Conservation (phyloP, 1,140 invertebrate genomes). For the Frieseomelitta varia region DNA sequence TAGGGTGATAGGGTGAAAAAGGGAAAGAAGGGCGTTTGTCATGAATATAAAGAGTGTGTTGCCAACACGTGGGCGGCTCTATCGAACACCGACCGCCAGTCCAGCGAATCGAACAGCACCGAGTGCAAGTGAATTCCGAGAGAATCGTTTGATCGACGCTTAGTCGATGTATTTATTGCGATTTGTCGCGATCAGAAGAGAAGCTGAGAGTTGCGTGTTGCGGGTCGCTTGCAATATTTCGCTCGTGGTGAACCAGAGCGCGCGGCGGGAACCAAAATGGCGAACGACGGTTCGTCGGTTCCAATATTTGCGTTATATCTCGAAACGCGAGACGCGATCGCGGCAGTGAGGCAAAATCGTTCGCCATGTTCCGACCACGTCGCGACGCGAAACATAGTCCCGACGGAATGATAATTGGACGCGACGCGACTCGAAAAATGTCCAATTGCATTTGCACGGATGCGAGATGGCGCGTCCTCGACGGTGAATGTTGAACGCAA, state of each 20-base stretch:
- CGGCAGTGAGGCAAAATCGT: background rate
- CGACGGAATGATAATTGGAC: slow-evolving; percentile 21
- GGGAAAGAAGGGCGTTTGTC: background rate
- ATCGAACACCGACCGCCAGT: background rate
- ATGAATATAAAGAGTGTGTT: background rate
- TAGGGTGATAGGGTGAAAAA: background rate
- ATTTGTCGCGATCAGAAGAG: too few relatives aligned
- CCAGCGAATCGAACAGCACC: background rate
- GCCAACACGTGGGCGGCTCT: background rate
- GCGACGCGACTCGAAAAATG: slow-evolving; percentile 13
- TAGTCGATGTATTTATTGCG: too few relatives aligned
- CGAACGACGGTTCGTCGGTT: background rate
- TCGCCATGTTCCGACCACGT: background rate
- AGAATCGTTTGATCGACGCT: too few relatives aligned
- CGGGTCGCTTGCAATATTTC: too few relatives aligned
- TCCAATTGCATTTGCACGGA: slow-evolving; percentile 7
- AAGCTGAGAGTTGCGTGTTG: too few relatives aligned
- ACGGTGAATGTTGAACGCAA: background rate
- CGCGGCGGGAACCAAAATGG: background rate
- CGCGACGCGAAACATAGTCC: background rate
- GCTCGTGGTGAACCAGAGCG: too few relatives aligned
- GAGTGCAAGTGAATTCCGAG: too few relatives aligned
- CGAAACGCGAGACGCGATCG: background rate
- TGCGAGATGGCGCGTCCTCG: background rate
- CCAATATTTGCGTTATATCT: background rate